Percentiles rank a stretch among this genome's conserved stretches.
These are phyloP conservation scores for Trilocha varians DNA, from an alignment of 2,888 invertebrate species.

Conservation along the genomic window DNA sequence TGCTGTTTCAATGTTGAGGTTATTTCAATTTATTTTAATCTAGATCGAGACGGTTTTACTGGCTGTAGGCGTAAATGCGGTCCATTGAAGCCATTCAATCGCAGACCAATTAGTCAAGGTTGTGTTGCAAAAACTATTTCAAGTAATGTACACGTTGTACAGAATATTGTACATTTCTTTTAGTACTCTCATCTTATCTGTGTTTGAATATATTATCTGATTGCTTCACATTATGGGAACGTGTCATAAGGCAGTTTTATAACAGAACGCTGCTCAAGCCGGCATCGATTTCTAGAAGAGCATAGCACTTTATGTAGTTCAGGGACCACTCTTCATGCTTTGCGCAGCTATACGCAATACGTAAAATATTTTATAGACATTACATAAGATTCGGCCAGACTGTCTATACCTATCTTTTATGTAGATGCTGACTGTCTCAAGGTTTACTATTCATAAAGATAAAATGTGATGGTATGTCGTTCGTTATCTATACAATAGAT, in stretches of 20 bases:
- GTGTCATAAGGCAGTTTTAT: neutral
- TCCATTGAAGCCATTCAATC: too few species aligned
- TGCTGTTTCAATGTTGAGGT: neutral
- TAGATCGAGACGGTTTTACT: too few species aligned
- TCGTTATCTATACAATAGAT: too few species aligned
- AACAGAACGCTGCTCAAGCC: slow-evolving; percentile 5
- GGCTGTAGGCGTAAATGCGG: too few species aligned
- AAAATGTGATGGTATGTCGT: too few species aligned
- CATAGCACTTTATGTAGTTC: slow-evolving; percentile 19
- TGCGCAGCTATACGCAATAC: slow-evolving; percentile 10
- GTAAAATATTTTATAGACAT: slow-evolving; percentile 10
- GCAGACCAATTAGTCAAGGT: neutral
- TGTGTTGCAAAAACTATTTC: too few species aligned
- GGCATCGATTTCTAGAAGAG: slow-evolving; percentile 27
- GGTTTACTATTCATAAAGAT: too few species aligned
- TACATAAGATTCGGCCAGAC: slow-evolving; percentile 8
- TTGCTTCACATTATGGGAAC: neutral
- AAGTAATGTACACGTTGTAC: too few species aligned
- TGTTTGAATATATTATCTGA: neutral
- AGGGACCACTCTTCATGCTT: slow-evolving; percentile 18
- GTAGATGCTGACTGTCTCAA: neutral
- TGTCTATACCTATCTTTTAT: slow-evolving; percentile 5
- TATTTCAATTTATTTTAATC: slow-evolving; percentile 14
- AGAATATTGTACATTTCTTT: neutral
- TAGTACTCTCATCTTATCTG: neutral